Evolutionary conservation across 2,888 invertebrate species (phyloP), one percentile per base, ranked within the genome.

Genomic region (Drosophila fulvimacula): DNA sequence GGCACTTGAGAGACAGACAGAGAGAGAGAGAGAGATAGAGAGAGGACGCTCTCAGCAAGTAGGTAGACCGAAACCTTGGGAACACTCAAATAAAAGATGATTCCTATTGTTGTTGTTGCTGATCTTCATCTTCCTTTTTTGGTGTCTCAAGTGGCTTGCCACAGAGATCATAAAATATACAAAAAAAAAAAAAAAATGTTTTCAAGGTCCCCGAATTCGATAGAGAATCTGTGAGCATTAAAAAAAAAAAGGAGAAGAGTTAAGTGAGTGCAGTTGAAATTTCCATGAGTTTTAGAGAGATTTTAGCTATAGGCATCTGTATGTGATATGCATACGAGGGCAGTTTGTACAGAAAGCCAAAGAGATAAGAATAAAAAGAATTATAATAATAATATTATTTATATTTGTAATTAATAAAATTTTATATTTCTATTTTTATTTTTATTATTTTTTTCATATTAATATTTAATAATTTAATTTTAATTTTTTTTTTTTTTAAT

Each of bases 1-100:
- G 52, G 69, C 77, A 67, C 66, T 67, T 57, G 41, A 17, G 41
- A 17, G 27, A 27, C 9, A 11, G 27, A 21, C 6, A 13, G 13
- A 21, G 15, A 21, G 21, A 7, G 15, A 15, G 7, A 15, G 21
- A 2, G 27, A 17, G n/a, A 24, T 9, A 9, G 10, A 39, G 39
- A 17, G 9, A 39, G 39, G 27, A 6, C 6, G 27, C 46, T 46
- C 46, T 46, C 5, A 44, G 24, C 44, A 24, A 69, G 83, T 82
- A 83, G 87, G 81, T 76, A 86, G 88, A 68, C 63, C 48, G 42
- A 78, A 48, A 63, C 79, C 79, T 81, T 68, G 83, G 58, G 65
- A 72, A 64, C 62, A 69, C 46, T 58, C 60, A 57, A 49, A 56
- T 44, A 41, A 24, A 57, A 61, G 51, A 70, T 39, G 32, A 42